Conservation (phyloP, 2,113 vertebrate genomes). For the Eulemur macaco region DNA sequence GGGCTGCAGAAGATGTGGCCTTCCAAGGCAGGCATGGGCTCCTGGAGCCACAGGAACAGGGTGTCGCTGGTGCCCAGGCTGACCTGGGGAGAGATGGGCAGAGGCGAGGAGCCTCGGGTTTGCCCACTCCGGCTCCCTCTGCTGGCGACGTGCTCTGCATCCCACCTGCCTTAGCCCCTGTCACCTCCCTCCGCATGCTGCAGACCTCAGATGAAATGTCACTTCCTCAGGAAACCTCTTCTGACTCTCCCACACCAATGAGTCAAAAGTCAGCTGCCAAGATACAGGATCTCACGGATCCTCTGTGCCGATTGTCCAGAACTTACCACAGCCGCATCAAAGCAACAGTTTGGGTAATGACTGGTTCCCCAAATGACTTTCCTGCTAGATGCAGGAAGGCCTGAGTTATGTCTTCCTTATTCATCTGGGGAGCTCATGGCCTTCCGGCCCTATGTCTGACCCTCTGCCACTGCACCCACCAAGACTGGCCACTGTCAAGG, state of each 20-base stretch:
- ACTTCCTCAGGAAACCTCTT: background rate
- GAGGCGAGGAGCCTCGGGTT: accelerated
- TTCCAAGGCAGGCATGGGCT: constrained; percentile 90
- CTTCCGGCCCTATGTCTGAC: accelerated
- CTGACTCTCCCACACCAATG: background rate
- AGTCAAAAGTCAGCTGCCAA: background rate
- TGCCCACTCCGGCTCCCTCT: background rate
- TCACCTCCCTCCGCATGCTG: accelerated
- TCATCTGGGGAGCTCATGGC: background rate
- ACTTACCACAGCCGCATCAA: background rate
- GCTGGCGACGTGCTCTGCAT: background rate
- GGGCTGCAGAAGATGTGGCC: constrained; percentile 96
- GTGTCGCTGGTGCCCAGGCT: constrained; percentile 97
- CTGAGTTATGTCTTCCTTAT: background rate
- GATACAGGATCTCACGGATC: background rate
- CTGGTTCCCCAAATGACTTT: background rate
- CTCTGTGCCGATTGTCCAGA: background rate
- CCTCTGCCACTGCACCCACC: background rate
- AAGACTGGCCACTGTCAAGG: background rate
- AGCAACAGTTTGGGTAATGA: background rate
- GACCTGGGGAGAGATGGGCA: constrained; percentile 80
- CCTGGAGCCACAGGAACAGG: constrained; percentile 93
- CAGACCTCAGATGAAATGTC: background rate
- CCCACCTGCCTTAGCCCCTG: accelerated
- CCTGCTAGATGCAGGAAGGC: background rate